Conservation (phyloP, 2,888 invertebrate species). For the Phragmatobia fuliginosa region DNA sequence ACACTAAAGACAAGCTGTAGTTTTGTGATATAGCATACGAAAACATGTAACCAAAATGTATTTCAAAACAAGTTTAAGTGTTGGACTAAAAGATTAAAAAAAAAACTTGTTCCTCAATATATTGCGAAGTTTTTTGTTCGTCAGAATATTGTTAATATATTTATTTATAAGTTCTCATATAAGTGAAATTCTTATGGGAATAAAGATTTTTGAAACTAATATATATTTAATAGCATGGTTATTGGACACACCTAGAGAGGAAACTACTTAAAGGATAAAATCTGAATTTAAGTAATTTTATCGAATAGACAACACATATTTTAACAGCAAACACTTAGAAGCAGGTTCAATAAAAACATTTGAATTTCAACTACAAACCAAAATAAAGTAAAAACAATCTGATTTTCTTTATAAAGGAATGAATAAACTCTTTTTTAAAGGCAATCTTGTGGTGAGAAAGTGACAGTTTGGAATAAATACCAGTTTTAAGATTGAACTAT, state of each 20-base stretch:
- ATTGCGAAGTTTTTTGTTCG: no score
- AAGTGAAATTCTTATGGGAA: no score
- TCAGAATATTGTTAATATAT: no score
- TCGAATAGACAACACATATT: background rate
- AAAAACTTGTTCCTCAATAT: no score
- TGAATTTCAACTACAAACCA: background rate
- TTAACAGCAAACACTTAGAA: background rate
- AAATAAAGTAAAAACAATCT: background rate
- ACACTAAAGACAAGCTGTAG: background rate
- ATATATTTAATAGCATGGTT: background rate
- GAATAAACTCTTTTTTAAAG: background rate
- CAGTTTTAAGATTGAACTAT: background rate
- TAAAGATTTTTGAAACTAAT: no score
- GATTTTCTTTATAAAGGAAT: background rate
- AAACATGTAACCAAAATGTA: no score
- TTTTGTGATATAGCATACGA: background rate
- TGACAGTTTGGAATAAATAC: background rate
- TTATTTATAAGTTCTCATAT: no score
- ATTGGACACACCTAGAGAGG: background rate
- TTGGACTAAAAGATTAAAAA: no score
- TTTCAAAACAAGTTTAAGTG: no score
- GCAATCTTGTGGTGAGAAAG: background rate
- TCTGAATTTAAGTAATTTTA: background rate
- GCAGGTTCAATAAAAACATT: background rate
- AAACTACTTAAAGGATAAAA: background rate